Percentiles rank a stretch among this genome's conserved stretches.
These are phyloP conservation scores for Gnathonemus echidnorhynchus DNA, from an alignment of 2,113 vertebrate genomes.

Conservation along the genomic window DNA sequence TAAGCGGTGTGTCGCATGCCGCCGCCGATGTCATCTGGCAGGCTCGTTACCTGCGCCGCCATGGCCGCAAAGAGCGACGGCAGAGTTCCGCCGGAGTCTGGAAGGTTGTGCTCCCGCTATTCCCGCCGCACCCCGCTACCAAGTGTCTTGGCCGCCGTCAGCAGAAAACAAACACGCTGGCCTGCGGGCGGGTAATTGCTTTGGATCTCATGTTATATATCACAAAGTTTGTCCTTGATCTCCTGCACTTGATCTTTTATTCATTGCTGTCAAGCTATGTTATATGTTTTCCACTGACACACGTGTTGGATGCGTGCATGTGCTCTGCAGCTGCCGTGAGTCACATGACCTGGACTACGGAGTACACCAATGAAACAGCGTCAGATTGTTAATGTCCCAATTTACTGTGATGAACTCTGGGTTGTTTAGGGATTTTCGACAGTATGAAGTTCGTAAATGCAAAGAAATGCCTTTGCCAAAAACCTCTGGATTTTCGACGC, in stretches of 20 bases:
- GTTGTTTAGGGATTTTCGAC: background rate
- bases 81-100: background rate
- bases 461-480: background rate
- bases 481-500: background rate
- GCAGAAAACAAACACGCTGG: constrained; percentile 12
- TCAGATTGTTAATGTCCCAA: background rate
- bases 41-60: constrained; percentile 19
- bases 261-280: constrained; percentile 14
- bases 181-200: constrained; percentile 4
- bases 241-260: constrained; percentile 18
- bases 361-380: background rate
- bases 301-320: background rate
- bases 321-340: background rate
- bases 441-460: background rate
- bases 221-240: constrained; percentile 19
- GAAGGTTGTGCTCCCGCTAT: background rate
- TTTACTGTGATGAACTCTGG: background rate
- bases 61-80: constrained; percentile 13
- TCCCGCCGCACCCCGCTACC: background rate
- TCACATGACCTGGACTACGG: background rate
- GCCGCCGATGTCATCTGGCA: constrained; percentile 15
- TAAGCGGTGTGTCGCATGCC: constrained; percentile 1
- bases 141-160: background rate
- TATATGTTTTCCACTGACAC: constrained; percentile 14
- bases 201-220: constrained; percentile 18